Evolutionary conservation across 2,113 vertebrate genomes (phyloP), one percentile per base, ranked within the genome.

Genomic region (Blennius ocellaris): DNA sequence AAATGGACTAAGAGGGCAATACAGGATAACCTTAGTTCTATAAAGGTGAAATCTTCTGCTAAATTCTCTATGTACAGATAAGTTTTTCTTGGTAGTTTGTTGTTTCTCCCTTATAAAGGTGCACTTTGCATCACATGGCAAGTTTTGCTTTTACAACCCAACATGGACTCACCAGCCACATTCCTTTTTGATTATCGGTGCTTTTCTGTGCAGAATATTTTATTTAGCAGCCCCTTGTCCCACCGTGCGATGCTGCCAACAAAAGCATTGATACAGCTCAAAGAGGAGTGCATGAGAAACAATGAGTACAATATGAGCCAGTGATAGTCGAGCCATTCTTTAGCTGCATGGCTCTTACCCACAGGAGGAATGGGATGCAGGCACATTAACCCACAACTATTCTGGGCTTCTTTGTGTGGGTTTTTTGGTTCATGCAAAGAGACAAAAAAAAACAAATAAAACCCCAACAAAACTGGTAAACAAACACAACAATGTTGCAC

Each of bases 321-420:
- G 56, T 68, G 78, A 90, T 73, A 72, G 65, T 36, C 38, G 54
- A 73, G 80, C 72, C 76, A 53, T 57, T 80, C 44, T 43, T 84
- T 79, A 89, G 65, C 71, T 69, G 59, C 54, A 30, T 58, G 76
- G 75, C 50, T 86, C 76, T 73, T 39, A 82, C 77, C 80, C 81
- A 54, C 85, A 56, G 84, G 78, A 84, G 80, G 80, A 88, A 63
- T 30, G 21, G 75, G 61, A 88, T 83, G 72, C 76, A 81, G 73
- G 72, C 81, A 82, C 82, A 88, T 91, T 84, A 91, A 87, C 81
- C 71, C 78, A 40, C 73, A 63, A 67, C 90, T 92, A 87, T 92
- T 92, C 78, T 72, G 55, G 72, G 80, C 40, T 49, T 59, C 80
- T 90, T 92, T 90, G 76, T 88, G 82, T 70, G 81, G 74, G 74